Evolutionary conservation across 2,113 vertebrate species (phyloP).

Genomic region (Myodes glareolus): DNA sequence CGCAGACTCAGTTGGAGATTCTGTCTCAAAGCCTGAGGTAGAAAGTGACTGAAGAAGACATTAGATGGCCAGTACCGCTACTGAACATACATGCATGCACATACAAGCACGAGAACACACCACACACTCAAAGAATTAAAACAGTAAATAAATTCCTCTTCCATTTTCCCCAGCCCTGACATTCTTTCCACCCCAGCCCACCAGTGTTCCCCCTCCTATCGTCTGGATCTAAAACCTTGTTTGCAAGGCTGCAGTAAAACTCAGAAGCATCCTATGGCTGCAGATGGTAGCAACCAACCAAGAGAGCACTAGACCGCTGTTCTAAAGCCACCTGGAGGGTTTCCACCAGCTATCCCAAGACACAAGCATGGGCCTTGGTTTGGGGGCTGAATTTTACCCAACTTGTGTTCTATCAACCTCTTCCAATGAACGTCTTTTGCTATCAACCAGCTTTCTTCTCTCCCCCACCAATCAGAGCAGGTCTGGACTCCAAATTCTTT

Average conservation of each 20-base stretch:
- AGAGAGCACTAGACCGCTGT: not conserved
- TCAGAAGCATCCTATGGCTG: not conserved
- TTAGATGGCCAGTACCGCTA: not conserved
- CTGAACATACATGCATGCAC: not conserved
- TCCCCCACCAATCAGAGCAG: not conserved
- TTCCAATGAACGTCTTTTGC: not conserved
- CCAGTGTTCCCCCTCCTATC: not conserved
- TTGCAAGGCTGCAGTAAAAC: not conserved
- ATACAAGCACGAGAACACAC: not conserved
- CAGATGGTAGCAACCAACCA: not conserved
- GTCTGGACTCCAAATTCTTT: not conserved
- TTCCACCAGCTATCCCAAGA: not conserved
- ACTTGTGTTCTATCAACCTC: not conserved
- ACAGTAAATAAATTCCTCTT: not conserved
- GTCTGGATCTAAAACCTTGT: not conserved
- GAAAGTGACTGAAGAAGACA: too few relatives aligned
- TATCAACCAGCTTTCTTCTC: not conserved
- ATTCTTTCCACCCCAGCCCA: not conserved
- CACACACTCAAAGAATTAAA: not conserved
- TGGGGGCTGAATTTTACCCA: not conserved
- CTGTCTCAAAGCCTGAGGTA: not conserved
- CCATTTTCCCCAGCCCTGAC: rapidly evolving
- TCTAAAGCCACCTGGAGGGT: not conserved
- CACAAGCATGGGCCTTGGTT: not conserved
- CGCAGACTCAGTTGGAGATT: not conserved